These are phyloP conservation scores for Scaptomyza cyrtandrae DNA, from an alignment of 2,888 invertebrate species.

Conservation along the genomic window DNA sequence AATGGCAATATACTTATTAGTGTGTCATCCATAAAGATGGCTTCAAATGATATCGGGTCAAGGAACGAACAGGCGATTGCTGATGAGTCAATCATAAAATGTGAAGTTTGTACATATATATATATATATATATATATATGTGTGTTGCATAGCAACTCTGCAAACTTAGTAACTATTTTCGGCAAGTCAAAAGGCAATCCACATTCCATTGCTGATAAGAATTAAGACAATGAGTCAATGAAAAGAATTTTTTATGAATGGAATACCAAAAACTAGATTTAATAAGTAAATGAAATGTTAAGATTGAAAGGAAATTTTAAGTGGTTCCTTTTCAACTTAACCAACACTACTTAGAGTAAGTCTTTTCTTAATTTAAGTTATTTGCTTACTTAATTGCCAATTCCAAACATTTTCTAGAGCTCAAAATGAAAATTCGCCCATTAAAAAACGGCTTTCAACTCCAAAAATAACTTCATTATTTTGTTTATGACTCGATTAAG, in stretches of 20 bases:
- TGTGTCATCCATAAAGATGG: constrained; percentile 55
- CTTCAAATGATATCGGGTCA: constrained; percentile 27
- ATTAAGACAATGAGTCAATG: constrained; percentile 18
- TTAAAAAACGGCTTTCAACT: constrained; percentile 6
- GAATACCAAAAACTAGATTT: neutral
- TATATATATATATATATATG: too few species aligned
- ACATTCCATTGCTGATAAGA: constrained; percentile 17
- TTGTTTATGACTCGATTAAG: constrained; percentile 22
- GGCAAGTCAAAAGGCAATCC: constrained; percentile 27
- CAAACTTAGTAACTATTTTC: neutral
- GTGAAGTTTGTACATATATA: constrained; percentile 7
- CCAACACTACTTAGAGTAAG: too few species aligned
- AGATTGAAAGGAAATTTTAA: neutral
- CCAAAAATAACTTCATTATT: constrained; percentile 48
- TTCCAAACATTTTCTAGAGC: too few species aligned
- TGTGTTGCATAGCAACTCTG: constrained; percentile 26
- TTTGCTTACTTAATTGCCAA: too few species aligned
- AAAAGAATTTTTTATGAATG: constrained; percentile 6
- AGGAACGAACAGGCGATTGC: too few species aligned
- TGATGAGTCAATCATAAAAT: constrained; percentile 38
- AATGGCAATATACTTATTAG: constrained; percentile 28
- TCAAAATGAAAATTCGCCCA: neutral
- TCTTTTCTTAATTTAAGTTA: too few species aligned
- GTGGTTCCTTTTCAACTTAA: neutral
- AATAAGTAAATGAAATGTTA: too few species aligned